These are phyloP conservation scores for Araneus ventricosus DNA, from an alignment of 1,140 invertebrate species.

Conservation along the genomic window DNA sequence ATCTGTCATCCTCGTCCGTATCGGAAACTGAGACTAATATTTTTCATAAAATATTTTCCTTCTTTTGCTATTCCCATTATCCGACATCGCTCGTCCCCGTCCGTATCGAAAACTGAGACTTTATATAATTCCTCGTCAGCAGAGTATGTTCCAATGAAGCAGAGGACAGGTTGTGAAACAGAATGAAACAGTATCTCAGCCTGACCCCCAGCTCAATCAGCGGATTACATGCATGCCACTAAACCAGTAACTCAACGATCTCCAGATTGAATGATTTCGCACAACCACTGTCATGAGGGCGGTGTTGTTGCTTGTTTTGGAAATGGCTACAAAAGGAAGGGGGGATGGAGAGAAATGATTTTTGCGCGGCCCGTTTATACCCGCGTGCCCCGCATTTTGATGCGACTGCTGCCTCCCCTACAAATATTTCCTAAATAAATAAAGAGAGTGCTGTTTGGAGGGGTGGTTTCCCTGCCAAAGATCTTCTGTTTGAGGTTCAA, in stretches of 20 bases:
- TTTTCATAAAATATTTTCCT: too few species aligned
- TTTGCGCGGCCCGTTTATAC: neutral
- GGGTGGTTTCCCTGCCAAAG: neutral
- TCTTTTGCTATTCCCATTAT: too few species aligned
- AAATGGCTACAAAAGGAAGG: neutral
- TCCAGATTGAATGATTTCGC: conserved; percentile 1
- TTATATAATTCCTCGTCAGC: too few species aligned
- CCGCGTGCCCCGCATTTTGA: conserved; percentile 25
- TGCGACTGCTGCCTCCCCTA: neutral
- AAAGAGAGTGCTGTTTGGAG: conserved; percentile 12
- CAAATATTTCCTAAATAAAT: conserved; percentile 72
- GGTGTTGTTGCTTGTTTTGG: neutral
- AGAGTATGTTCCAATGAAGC: too few species aligned
- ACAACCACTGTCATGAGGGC: neutral
- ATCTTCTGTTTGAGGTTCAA: neutral
- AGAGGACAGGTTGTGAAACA: neutral
- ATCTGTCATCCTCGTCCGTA: too few species aligned
- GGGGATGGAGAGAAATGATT: conserved; percentile 60
- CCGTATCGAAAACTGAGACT: too few species aligned
- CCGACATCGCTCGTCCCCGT: too few species aligned
- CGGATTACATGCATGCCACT: neutral
- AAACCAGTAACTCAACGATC: neutral
- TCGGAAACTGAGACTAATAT: too few species aligned
- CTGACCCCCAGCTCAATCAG: neutral
- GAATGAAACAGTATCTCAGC: too few species aligned